These are phyloP conservation scores for Coendou prehensilis DNA, from an alignment of 2,797 vertebrate genomes.

Conservation along the genomic window DNA sequence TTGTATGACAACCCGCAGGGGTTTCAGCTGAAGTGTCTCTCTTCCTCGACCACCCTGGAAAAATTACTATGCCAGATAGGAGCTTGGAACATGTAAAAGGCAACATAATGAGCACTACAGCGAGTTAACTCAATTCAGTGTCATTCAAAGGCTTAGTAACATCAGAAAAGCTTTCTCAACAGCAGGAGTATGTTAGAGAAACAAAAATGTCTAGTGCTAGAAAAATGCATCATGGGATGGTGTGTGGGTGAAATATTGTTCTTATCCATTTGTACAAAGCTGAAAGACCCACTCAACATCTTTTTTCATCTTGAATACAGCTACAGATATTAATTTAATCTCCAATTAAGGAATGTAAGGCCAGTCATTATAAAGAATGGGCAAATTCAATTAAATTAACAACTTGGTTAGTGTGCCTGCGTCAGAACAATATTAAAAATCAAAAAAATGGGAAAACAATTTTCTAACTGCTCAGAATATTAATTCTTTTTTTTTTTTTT, in stretches of 20 bases:
- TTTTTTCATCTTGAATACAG: background rate
- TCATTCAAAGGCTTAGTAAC: background rate
- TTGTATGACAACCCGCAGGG: conserved; percentile 66
- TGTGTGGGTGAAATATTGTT: conserved; percentile 11
- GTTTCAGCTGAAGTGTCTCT: conserved; percentile 62
- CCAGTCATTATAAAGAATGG: background rate
- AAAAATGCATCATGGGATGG: background rate
- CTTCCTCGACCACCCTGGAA: conserved; percentile 34
- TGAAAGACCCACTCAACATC: background rate
- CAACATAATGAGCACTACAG: background rate
- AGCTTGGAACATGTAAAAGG: conserved; percentile 61
- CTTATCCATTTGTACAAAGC: background rate
- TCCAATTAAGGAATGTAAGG: conserved; percentile 7
- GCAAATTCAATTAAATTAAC: conserved; percentile 41
- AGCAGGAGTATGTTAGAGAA: conserved; percentile 16
- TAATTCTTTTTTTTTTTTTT: background rate
- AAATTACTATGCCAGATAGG: background rate
- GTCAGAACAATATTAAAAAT: conserved; percentile 19
- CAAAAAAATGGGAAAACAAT: background rate
- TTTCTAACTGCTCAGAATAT: background rate
- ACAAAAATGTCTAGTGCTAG: conserved; percentile 35
- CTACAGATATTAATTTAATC: background rate
- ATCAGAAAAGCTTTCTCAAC: conserved; percentile 67
- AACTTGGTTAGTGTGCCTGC: background rate
- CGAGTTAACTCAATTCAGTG: conserved; percentile 14